Conservation (phyloP, 2,797 vertebrate species). For the Eleutherodactylus coqui region DNA sequence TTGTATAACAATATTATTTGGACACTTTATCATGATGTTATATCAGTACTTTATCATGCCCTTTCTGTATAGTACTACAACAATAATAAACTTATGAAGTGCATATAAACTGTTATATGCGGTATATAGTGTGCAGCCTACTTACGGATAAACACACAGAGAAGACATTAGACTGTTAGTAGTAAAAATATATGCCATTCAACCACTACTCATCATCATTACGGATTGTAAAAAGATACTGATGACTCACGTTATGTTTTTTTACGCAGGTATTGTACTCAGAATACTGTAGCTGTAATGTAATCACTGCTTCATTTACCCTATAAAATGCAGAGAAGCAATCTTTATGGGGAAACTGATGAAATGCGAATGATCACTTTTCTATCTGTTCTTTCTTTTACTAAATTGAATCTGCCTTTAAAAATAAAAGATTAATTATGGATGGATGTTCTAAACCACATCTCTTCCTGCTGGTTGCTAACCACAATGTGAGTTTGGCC, state of each 20-base stretch:
- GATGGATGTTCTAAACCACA: slow-evolving; percentile 3
- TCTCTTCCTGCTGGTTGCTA: slow-evolving; percentile 45
- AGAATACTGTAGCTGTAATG: neutral
- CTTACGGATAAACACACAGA: no score
- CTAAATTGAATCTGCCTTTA: slow-evolving; percentile 10
- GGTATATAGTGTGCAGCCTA: neutral
- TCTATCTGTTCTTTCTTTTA: neutral
- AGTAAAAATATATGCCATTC: neutral
- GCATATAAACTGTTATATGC: neutral
- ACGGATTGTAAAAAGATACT: neutral
- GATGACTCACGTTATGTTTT: neutral
- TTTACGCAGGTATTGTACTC: neutral
- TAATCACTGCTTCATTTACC: neutral
- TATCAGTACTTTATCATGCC: no score
- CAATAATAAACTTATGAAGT: no score
- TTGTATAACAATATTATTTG: no score
- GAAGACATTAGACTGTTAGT: neutral
- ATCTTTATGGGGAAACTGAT: slow-evolving; percentile 29
- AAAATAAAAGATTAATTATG: slow-evolving; percentile 8
- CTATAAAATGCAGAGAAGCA: slow-evolving; percentile 3
- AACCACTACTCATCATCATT: neutral
- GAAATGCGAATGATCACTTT: neutral
- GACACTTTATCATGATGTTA: no score
- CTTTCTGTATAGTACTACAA: no score
- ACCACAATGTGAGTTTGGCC: slow-evolving; percentile 38